Percentiles rank a stretch among this genome's conserved stretches.
These are phyloP conservation scores for Manis javanica DNA, from an alignment of 2,797 vertebrate genomes.

Conservation along the genomic window DNA sequence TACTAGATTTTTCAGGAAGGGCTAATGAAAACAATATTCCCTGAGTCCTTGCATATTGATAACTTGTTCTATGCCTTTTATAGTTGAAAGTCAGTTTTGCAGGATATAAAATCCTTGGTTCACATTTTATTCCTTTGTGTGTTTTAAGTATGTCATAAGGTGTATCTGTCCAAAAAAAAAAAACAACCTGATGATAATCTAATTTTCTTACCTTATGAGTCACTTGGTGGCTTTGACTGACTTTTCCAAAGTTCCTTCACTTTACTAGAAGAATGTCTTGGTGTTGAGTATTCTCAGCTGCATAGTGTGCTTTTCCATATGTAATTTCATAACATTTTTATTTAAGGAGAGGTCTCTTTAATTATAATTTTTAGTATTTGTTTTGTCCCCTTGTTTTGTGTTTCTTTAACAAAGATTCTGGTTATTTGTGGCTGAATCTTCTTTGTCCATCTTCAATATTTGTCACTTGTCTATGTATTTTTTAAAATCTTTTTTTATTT, in stretches of 20 bases:
- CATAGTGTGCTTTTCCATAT: not conserved
- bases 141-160: not conserved
- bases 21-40: slow-evolving; percentile 2
- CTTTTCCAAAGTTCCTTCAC: not conserved
- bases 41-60: not conserved
- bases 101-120: not conserved
- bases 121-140: not conserved
- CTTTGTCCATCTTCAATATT: not conserved
- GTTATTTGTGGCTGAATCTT: not conserved
- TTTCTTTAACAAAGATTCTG: not conserved
- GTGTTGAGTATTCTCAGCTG: not conserved
- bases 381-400: not conserved
- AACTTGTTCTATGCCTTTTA: not conserved
- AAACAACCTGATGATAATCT: not conserved
- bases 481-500: not conserved
- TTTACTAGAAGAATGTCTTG: not conserved
- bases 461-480: not conserved
- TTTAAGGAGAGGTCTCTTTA: not conserved
- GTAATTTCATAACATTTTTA: not conserved
- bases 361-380: not conserved
- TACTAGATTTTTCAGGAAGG: not conserved
- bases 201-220: not conserved
- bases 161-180: not conserved
- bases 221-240: not conserved
- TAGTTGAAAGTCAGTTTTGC: not conserved